These are phyloP conservation scores for Microplitis demolitor DNA, from an alignment of 1,140 invertebrate genomes.

Conservation along the genomic window DNA sequence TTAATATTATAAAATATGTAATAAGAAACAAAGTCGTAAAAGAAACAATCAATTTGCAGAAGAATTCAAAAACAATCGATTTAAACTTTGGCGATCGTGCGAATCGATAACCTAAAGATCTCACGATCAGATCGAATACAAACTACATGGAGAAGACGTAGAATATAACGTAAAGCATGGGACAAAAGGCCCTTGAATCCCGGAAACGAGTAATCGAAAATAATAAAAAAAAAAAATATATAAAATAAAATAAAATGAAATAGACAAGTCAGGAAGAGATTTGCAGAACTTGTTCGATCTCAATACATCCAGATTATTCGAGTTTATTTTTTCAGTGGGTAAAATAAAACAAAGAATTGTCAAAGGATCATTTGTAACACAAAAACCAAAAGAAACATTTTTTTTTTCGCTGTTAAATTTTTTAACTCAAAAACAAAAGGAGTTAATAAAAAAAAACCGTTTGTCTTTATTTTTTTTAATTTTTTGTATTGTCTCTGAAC, in stretches of 20 bases:
- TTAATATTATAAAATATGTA: not conserved
- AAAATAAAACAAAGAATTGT: too few species aligned
- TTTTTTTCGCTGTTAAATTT: too few species aligned
- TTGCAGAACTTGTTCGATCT: not conserved
- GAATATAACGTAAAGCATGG: not conserved
- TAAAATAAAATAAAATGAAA: not conserved
- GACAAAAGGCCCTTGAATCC: not conserved
- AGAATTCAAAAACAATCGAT: slow-evolving; percentile 11
- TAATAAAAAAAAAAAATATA: not conserved
- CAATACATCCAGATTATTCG: too few species aligned
- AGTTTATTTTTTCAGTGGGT: too few species aligned
- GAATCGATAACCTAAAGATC: slow-evolving; percentile 17
- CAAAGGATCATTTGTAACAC: too few species aligned
- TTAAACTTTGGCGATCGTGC: slow-evolving; percentile 1
- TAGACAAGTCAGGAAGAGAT: not conserved
- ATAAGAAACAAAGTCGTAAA: not conserved
- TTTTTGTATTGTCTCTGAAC: not conserved
- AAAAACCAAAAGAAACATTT: too few species aligned
- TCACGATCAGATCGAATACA: slow-evolving; percentile 8
- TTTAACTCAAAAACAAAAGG: too few species aligned
- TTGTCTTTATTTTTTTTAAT: too few species aligned
- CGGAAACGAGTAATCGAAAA: not conserved
- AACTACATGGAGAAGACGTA: not conserved
- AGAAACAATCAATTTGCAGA: slow-evolving; percentile 21
- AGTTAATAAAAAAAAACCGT: too few species aligned